Percentiles rank a stretch among this genome's conserved stretches.
Conservation (phyloP, 1,140 invertebrate genomes). For the Sarcophaga peregrina region DNA sequence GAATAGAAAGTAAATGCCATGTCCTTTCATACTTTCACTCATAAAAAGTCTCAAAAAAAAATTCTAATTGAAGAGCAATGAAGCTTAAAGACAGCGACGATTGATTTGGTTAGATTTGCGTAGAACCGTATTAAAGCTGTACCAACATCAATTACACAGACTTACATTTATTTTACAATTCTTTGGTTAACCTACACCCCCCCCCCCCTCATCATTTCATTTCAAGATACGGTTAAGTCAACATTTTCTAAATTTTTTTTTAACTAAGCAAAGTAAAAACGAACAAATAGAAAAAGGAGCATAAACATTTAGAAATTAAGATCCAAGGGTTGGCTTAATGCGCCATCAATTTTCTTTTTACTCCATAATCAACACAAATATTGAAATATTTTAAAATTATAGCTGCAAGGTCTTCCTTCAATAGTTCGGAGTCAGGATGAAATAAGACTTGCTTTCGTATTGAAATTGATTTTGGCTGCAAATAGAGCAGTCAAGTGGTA, state of each 20-base stretch:
- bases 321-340: neutral
- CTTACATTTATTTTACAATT: neutral
- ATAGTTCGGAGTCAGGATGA: too few species aligned
- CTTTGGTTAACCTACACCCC: neutral
- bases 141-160: neutral
- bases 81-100: neutral
- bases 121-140: neutral
- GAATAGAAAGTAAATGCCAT: too few species aligned
- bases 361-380: too few species aligned
- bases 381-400: too few species aligned
- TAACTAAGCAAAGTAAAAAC: neutral
- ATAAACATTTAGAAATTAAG: too few species aligned
- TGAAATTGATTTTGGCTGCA: too few species aligned
- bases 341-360: neutral
- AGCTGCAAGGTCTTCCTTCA: too few species aligned
- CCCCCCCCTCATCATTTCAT: too few species aligned
- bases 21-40: too few species aligned
- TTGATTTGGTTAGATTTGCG: neutral
- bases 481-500: too few species aligned
- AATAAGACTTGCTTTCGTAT: too few species aligned
- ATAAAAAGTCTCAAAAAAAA: neutral
- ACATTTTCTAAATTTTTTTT: neutral
- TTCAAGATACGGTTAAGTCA: too few species aligned
- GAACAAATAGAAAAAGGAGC: neutral
- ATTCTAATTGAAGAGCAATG: conserved; percentile 17